Conservation (phyloP, 1,140 invertebrate genomes). For the Caerostris extrusa region DNA sequence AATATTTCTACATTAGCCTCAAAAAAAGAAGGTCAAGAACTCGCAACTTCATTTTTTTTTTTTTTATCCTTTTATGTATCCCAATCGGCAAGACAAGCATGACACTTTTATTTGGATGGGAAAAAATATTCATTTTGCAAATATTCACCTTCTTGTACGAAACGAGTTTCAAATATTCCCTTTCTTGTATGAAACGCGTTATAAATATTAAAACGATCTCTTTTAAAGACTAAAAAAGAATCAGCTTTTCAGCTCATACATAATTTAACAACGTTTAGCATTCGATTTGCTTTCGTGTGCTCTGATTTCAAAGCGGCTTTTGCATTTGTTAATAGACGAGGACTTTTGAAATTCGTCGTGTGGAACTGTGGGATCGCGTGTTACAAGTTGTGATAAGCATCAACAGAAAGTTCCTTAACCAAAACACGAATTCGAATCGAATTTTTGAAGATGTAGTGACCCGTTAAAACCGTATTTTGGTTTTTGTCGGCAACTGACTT, state of each 20-base stretch:
- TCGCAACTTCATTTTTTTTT: too few relatives aligned
- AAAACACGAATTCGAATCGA: neutral
- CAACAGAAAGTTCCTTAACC: neutral
- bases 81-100: neutral
- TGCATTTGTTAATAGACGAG: neutral
- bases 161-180: neutral
- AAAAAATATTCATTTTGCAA: neutral
- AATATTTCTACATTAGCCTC: too few relatives aligned
- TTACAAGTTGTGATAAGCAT: neutral
- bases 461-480: neutral
- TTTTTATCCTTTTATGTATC: too few relatives aligned
- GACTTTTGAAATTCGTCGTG: neutral
- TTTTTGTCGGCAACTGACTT: neutral
- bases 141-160: neutral
- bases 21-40: too few relatives aligned
- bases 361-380: neutral
- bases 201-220: neutral
- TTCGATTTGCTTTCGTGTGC: neutral
- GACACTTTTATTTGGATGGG: neutral
- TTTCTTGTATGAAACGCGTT: neutral
- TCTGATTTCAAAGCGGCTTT: neutral
- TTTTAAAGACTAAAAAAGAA: neutral
- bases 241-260: neutral
- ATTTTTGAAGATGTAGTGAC: neutral
- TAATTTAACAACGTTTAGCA: neutral